A percentile compares a stretch with the other conserved stretches of the same genome.
Evolutionary conservation across 2,113 vertebrate genomes (phyloP).

Genomic region (Colius striatus): DNA sequence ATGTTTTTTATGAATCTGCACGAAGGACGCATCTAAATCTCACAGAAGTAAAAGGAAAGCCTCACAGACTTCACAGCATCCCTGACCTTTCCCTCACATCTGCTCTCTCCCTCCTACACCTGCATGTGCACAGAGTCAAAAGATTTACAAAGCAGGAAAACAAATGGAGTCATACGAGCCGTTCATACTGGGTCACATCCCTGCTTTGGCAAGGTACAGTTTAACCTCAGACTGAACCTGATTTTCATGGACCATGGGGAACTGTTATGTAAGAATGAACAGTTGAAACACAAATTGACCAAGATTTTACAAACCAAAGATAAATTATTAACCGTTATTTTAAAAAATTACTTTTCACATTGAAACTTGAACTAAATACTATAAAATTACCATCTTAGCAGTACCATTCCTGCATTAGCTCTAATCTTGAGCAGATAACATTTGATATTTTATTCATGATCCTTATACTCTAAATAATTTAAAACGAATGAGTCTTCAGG

Average conservation of each 20-base stretch:
- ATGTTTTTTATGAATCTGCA: background rate
- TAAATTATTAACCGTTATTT: background rate
- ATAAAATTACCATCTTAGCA: background rate
- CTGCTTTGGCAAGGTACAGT: background rate
- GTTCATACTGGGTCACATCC: constrained; percentile 17
- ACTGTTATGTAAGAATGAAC: background rate
- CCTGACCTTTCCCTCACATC: constrained; percentile 59
- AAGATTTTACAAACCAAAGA: background rate
- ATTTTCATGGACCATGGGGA: background rate
- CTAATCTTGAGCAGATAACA: background rate
- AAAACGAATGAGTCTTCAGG: background rate
- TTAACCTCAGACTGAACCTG: constrained; percentile 48
- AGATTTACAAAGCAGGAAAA: constrained; percentile 2
- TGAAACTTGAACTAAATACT: background rate
- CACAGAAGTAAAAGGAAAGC: background rate
- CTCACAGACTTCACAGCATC: constrained; percentile 15
- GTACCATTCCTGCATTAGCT: background rate
- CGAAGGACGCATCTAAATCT: background rate
- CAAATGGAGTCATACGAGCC: background rate
- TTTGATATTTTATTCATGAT: constrained; percentile 14
- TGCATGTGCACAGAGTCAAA: background rate
- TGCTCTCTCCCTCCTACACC: constrained; percentile 22
- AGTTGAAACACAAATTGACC: background rate
- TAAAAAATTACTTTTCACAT: background rate
- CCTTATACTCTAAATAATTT: constrained; percentile 7